A percentile compares a stretch with the other conserved stretches of the same genome.
These are phyloP conservation scores for Drosophila mayri DNA, from an alignment of 1,140 invertebrate genomes.

Conservation along the genomic window DNA sequence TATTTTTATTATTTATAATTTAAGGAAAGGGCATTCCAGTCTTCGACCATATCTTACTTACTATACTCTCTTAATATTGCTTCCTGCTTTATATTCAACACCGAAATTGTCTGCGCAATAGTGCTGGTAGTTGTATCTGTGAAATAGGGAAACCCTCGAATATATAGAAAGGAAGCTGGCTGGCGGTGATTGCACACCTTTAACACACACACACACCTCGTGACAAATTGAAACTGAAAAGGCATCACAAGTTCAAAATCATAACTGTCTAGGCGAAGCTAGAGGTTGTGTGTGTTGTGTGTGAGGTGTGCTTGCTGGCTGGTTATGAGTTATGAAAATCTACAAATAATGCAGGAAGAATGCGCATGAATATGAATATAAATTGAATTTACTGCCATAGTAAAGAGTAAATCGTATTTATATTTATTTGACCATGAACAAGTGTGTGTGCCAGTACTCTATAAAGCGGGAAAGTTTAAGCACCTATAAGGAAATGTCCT, in stretches of 20 bases:
- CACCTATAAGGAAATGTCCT: neutral
- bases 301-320: constrained; percentile 8
- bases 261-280: constrained; percentile 47
- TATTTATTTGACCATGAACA: constrained; percentile 71
- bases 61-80: constrained; percentile 4
- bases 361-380: constrained; percentile 69
- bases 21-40: neutral
- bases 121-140: constrained; percentile 4
- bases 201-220: constrained; percentile 20
- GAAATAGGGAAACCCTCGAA: constrained; percentile 3
- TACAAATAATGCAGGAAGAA: constrained; percentile 60
- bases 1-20: too few relatives aligned
- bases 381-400: constrained; percentile 60
- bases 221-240: constrained; percentile 69
- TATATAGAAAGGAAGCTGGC: neutral
- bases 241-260: constrained; percentile 63
- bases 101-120: constrained; percentile 18
- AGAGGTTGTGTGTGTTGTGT: constrained; percentile 5
- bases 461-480: neutral
- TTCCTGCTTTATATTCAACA: constrained; percentile 16
- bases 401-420: constrained; percentile 61
- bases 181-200: constrained; percentile 43
- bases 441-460: constrained; percentile 3
- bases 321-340: constrained; percentile 56
- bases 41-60: neutral